Evolutionary conservation across 2,888 invertebrate genomes (phyloP).

Genomic region (Pelosia muscerda): DNA sequence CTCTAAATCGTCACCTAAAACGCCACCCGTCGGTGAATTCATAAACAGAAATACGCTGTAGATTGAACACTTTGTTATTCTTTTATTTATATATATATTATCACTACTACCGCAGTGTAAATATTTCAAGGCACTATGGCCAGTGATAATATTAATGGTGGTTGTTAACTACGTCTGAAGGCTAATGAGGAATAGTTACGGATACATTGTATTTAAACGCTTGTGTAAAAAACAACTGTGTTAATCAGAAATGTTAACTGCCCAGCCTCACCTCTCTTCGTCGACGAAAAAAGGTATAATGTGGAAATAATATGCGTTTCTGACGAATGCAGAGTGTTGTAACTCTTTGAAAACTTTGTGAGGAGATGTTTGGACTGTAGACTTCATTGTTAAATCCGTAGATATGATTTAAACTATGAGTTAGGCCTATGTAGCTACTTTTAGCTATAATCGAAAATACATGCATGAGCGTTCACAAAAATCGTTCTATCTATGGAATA

Average conservation of each 20-base stretch:
- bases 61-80: constrained; percentile 27
- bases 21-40: background rate
- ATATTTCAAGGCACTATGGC: constrained; percentile 40
- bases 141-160: constrained; percentile 44
- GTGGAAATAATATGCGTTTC: constrained; percentile 34
- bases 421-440: background rate
- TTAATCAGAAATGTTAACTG: constrained; percentile 36
- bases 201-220: constrained; percentile 47
- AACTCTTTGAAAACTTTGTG: constrained; percentile 42
- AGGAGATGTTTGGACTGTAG: constrained; percentile 39
- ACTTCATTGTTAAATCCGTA: constrained; percentile 27
- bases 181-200: constrained; percentile 44
- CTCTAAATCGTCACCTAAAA: background rate
- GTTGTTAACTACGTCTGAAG: constrained; percentile 43
- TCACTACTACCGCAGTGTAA: constrained; percentile 37
- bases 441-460: background rate
- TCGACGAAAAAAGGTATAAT: constrained; percentile 29
- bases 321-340: constrained; percentile 31
- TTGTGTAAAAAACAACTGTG: constrained; percentile 39
- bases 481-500: background rate
- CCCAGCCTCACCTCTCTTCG: constrained; percentile 34
- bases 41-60: constrained; percentile 36
- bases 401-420: background rate
- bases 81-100: constrained; percentile 21
- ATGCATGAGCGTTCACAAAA: background rate